These are phyloP conservation scores for Acipenser ruthenus DNA, from an alignment of 2,797 vertebrate genomes.

Conservation along the genomic window DNA sequence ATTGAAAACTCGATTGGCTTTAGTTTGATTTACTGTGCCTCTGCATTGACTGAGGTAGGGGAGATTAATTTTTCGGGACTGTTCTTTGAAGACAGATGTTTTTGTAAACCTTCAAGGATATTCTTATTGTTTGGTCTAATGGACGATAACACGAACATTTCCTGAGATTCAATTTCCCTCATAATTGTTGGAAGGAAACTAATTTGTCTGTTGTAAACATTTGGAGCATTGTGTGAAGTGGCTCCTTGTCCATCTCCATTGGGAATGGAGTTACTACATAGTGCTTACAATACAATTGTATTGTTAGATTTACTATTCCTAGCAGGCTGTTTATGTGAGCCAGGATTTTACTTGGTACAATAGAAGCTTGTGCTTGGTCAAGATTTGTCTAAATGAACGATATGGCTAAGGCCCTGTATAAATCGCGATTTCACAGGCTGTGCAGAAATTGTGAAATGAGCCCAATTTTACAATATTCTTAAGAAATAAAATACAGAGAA, in stretches of 20 bases:
- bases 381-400: slow-evolving; percentile 22
- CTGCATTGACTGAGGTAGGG: slow-evolving; percentile 38
- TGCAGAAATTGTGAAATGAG: no score
- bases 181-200: slow-evolving; percentile 99
- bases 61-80: slow-evolving; percentile 54
- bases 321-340: slow-evolving; percentile 5
- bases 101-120: slow-evolving; percentile 63
- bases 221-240: slow-evolving; percentile 72
- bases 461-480: no score
- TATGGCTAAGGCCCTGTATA: no score
- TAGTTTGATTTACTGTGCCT: slow-evolving; percentile 46
- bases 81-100: slow-evolving; percentile 69
- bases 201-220: slow-evolving; percentile 89
- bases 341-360: slow-evolving; percentile 10
- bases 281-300: slow-evolving; percentile 25
- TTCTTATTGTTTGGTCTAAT: slow-evolving; percentile 86
- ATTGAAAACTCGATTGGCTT: slow-evolving; percentile 29
- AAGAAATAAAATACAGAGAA: no score
- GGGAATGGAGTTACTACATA: slow-evolving; percentile 28
- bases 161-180: slow-evolving; percentile 97
- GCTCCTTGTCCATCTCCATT: slow-evolving; percentile 37
- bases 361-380: slow-evolving; percentile 31
- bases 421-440: no score
- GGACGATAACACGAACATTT: slow-evolving; percentile 88
- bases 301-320: slow-evolving; percentile 19